Evolutionary conservation across 2,113 vertebrate genomes (phyloP), one percentile per base, ranked within the genome.

Genomic region (Ibidorhyncha struthersii): DNA sequence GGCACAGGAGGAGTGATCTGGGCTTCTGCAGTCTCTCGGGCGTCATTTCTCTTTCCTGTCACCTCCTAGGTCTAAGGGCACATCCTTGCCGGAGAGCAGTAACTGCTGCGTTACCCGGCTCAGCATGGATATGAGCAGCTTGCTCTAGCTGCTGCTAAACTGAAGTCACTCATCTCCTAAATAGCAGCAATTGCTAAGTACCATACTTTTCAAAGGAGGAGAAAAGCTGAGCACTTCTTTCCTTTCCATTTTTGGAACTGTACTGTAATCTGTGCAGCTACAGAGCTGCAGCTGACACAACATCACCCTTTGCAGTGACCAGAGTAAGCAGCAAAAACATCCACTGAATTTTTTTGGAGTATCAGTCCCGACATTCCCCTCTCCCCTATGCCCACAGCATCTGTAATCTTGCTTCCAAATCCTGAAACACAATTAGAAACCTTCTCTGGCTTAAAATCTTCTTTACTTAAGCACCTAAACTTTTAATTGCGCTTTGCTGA

Each of bases 231-330:
- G 79, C 49, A 52, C 53, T 56, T 63, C 32, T 90, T 96, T 82
- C 82, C 73, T 97, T 96, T 94, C 94, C 92, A 96, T 96, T 96
- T 96, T 96, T 96, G 93, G 92, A 96, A 78, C 88, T 96, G 76
- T 84, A 45, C 72, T 84, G 81, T 70, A 73, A 61, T 91, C 66
- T 66, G 69, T 23, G 40, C 65, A 93, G 89, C 78, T 96, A 84
- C 41, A 88, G 87, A 91, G 73, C 63, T 78, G 83, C 91, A 97
- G 86, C 82, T 91, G 88, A 92, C 58, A 92, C 23, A 38, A 49
- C 80, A 93, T 32, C 49, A 90, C 47, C 55, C 82, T 95, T 69
- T 83, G 45, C 78, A 93, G 83, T 22, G 49, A 73, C 62, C 5
- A 4, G 49, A 90, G n/a, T 40, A 71, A 83, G 63, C 74, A 78